Conservation (phyloP, 2,113 vertebrate species). For the Puma concolor region DNA sequence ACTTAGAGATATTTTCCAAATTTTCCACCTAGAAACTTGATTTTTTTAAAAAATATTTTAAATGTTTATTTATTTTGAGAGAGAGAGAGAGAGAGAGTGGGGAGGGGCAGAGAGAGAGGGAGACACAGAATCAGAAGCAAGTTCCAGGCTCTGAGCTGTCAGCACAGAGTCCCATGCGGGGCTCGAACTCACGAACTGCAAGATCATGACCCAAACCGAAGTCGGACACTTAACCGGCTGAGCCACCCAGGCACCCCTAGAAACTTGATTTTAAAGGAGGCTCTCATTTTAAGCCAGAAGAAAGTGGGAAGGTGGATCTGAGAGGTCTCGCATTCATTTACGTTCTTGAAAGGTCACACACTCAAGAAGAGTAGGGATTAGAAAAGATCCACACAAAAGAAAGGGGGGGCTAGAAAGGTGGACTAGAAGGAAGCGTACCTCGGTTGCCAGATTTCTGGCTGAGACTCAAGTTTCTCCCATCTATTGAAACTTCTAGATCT, state of each 20-base stretch:
- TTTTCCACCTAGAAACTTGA: neutral
- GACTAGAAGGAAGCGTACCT: neutral
- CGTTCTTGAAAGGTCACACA: neutral
- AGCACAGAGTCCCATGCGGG: too few relatives aligned
- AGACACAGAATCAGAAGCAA: too few relatives aligned
- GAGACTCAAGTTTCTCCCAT: neutral
- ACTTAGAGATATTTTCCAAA: neutral
- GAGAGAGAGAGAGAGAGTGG: too few relatives aligned
- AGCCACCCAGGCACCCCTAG: accelerated
- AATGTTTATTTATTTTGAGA: too few relatives aligned
- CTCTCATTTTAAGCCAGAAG: neutral
- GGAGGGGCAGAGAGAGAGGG: too few relatives aligned
- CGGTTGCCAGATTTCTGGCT: neutral
- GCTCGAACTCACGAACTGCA: too few relatives aligned
- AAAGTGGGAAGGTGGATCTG: neutral
- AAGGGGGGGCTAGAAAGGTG: neutral
- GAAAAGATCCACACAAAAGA: neutral
- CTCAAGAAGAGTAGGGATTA: neutral
- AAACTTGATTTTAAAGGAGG: neutral
- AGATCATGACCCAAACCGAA: too few relatives aligned
- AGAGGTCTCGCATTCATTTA: neutral
- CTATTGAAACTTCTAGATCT: neutral
- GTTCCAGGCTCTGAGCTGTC: too few relatives aligned
- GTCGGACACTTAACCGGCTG: too few relatives aligned
- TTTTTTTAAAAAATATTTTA: too few relatives aligned